phyloP scores from a whole-genome alignment of 2,797 vertebrate species.

The Carcharodon carcharias region DNA sequence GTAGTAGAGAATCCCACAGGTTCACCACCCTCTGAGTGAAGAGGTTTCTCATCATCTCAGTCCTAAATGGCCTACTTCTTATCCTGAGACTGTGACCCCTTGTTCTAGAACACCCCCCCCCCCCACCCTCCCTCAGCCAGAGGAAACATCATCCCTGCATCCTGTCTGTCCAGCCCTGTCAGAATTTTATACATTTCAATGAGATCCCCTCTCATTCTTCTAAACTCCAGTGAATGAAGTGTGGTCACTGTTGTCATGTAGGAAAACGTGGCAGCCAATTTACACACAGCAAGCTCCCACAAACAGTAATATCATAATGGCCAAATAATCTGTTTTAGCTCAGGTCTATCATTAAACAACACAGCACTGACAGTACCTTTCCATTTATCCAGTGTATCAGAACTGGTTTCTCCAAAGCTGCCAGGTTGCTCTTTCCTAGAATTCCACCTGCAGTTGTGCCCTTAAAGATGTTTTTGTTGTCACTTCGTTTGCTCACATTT shows the following conservation, averaged over 20 bases:
- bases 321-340: neutral
- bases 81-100: too few species aligned
- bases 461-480: constrained; percentile 70
- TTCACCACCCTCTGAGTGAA: too few species aligned
- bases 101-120: too few species aligned
- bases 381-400: constrained; percentile 76
- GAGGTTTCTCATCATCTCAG: too few species aligned
- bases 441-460: constrained; percentile 65
- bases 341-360: neutral
- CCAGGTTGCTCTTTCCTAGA: constrained; percentile 63
- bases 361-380: constrained; percentile 64
- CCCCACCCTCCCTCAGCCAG: too few species aligned
- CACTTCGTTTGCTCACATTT: constrained; percentile 58
- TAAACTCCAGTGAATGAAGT: neutral
- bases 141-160: too few species aligned
- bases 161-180: too few species aligned
- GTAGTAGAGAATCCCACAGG: too few species aligned
- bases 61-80: too few species aligned
- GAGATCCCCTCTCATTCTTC: too few species aligned
- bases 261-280: neutral
- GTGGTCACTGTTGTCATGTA: neutral
- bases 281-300: neutral
- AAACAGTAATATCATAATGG: neutral
- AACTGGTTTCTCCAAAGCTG: constrained; percentile 72
- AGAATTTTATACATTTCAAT: too few species aligned